Evolutionary conservation across 2,113 vertebrate genomes (phyloP), one percentile per base, ranked within the genome.

Genomic region (Hemichromis elongatus): DNA sequence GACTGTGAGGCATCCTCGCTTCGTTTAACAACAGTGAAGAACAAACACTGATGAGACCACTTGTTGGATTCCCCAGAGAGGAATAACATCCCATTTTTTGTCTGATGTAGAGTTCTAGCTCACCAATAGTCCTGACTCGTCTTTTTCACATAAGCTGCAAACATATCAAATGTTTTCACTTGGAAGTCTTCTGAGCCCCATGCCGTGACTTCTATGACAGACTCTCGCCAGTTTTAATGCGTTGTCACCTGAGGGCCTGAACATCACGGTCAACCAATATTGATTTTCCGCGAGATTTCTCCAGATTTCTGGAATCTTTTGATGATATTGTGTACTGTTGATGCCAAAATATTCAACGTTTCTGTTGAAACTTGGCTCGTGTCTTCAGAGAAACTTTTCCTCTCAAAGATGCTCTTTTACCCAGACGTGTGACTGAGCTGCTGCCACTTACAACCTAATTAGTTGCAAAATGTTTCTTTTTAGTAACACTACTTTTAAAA

Each of bases 41-140:
- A 63, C 8, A 42, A 42, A 37, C 42, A 26, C 0, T 0, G 21
- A 45, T 1, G 63, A 24, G 63, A 37, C 37, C 63, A 68, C n/a
- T 14, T 42, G 35, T n/a, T 68, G 63, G 63, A 68, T n/a, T 68
- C 24, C n/a, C 12, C 0, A 37, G 35, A 68, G 37, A 68, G 21
- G n/a, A 70, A 26, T 16, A 42, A 16, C 10, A 16, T 45, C 63
- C n/a, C 0, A 26, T 45, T 26, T 26, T 24, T 4, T 24, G 63
- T 42, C 42, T 68, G 37, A 16, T 68, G 26, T 16, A 42, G n/a
- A 40, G 9, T 40, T 35, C 61, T 0, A 40, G 61, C 35, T 68
- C 35, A 68, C 19, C 4, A 63, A 63, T 13, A 63, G 33, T 21
- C 59, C 59, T 37, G 33, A 37, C 59, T 63, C 10, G 13, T 63